Conservation (phyloP, 2,113 vertebrate species). For the Chinchilla lanigera region DNA sequence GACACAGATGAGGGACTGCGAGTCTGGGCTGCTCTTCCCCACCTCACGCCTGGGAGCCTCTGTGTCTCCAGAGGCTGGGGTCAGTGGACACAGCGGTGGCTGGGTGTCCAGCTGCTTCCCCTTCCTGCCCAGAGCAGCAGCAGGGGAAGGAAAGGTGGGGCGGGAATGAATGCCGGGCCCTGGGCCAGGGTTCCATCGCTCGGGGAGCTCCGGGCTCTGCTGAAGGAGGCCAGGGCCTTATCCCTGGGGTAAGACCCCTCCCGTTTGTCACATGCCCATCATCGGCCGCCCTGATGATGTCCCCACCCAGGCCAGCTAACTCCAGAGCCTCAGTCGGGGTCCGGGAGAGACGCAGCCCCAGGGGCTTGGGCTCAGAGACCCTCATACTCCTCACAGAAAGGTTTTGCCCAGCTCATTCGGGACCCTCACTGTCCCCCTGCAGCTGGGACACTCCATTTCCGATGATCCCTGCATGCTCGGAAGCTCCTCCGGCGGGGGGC, state of each 20-base stretch:
- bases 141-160: constrained; percentile 79
- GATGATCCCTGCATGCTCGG: background rate
- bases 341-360: background rate
- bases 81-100: background rate
- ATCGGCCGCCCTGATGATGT: background rate
- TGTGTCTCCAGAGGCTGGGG: background rate
- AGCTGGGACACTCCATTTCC: background rate
- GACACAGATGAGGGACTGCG: background rate
- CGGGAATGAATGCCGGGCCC: constrained; percentile 30
- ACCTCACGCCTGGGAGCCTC: background rate
- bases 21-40: background rate
- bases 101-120: background rate
- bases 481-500: background rate
- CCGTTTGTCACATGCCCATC: background rate
- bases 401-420: background rate
- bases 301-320: background rate
- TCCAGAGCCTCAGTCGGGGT: background rate
- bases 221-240: background rate
- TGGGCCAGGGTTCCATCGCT: constrained; percentile 13
- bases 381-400: background rate
- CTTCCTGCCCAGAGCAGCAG: constrained; percentile 57
- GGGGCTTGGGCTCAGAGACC: background rate
- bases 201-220: background rate
- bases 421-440: background rate
- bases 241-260: background rate